A percentile compares a stretch with the other conserved stretches of the same genome.
Evolutionary conservation across 2,113 vertebrate genomes (phyloP).

Genomic region (Labeo catla): DNA sequence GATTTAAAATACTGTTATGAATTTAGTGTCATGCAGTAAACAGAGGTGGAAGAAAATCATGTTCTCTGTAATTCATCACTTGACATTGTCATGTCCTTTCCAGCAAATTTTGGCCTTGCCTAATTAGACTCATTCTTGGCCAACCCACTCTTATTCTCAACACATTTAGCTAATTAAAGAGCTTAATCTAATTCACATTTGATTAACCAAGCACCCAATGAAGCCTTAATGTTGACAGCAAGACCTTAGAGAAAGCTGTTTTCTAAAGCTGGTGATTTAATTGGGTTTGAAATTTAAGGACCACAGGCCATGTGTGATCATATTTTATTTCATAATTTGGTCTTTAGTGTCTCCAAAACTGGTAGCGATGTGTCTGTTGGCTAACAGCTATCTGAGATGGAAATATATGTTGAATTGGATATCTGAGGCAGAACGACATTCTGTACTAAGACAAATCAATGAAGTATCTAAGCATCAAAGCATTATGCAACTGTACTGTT

Average conservation of each 20-base stretch:
- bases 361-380: neutral
- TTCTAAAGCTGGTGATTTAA: conserved; percentile 28
- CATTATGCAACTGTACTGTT: neutral
- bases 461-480: neutral
- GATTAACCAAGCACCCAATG: conserved; percentile 36
- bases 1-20: neutral
- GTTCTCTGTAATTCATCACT: conserved; percentile 20
- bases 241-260: conserved; percentile 14
- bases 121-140: conserved; percentile 36
- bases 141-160: conserved; percentile 41
- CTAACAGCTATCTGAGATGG: neutral
- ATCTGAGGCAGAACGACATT: neutral
- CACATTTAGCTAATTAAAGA: conserved; percentile 48
- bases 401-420: neutral
- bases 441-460: neutral
- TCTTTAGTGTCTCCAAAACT: neutral
- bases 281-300: conserved; percentile 23
- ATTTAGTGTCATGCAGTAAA: conserved; percentile 6
- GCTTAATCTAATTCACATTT: conserved; percentile 47
- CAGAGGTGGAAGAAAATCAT: conserved; percentile 19
- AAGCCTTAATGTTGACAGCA: neutral
- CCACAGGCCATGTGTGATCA: neutral
- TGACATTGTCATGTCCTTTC: conserved; percentile 35
- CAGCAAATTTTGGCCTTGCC: conserved; percentile 16
- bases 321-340: conserved; percentile 11